These are phyloP conservation scores for Meriones unguiculatus DNA, from an alignment of 2,113 vertebrate species.

Conservation along the genomic window DNA sequence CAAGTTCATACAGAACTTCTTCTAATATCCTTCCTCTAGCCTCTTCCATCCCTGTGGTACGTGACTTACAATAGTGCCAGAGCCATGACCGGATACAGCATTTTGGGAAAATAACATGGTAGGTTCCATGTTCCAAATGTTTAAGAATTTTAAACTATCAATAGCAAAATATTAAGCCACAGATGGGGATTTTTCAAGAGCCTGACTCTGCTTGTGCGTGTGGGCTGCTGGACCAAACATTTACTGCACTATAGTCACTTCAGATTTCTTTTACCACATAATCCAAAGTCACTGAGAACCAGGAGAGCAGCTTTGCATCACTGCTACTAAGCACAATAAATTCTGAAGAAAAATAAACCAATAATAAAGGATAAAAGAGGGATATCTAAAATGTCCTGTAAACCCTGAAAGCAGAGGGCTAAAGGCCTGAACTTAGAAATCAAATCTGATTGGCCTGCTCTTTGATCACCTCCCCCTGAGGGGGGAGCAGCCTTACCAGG, in stretches of 20 bases:
- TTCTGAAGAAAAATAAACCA: neutral
- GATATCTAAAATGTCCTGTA: neutral
- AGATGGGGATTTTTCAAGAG: neutral
- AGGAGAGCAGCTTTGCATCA: neutral
- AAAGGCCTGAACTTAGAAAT: neutral
- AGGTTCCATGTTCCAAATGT: neutral
- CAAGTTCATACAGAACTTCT: neutral
- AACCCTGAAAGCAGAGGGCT: neutral
- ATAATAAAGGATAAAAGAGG: neutral
- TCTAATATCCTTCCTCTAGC: neutral
- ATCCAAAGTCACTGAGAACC: neutral
- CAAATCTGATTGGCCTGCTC: too few species aligned
- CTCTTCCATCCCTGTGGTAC: neutral
- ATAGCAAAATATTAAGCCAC: neutral
- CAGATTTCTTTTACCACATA: neutral
- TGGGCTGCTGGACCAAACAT: neutral
- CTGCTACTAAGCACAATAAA: neutral
- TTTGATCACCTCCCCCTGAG: too few species aligned
- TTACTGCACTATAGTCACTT: neutral
- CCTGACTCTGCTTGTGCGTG: neutral
- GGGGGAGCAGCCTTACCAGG: too few species aligned
- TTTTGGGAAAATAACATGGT: neutral
- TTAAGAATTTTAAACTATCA: constrained; percentile 12
- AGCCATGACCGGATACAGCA: neutral
- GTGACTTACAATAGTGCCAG: neutral